phyloP scores from a whole-genome alignment of 2,113 vertebrate species.

The Lucifuga dentata region DNA sequence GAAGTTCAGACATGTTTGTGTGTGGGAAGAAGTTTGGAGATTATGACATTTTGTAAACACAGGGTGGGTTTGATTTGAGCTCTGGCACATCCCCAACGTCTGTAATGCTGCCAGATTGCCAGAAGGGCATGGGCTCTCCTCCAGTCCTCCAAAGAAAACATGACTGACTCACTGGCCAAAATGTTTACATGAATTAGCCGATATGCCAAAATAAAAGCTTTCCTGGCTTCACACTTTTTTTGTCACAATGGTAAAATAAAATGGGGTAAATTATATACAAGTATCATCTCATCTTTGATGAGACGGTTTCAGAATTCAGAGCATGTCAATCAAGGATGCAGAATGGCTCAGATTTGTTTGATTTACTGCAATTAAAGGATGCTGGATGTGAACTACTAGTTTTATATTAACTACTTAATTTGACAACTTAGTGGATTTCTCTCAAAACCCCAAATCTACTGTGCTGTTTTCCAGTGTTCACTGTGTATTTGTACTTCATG shows the following conservation, averaged over 20 bases:
- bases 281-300: not conserved
- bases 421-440: too few relatives aligned
- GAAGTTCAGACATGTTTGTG: conserved; percentile 38
- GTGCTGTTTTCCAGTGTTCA: too few relatives aligned
- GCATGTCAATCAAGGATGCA: not conserved
- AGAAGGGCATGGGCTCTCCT: conserved; percentile 57
- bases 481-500: too few relatives aligned
- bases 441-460: too few relatives aligned
- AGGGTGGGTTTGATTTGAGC: conserved; percentile 57
- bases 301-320: not conserved
- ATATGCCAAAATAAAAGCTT: conserved; percentile 42
- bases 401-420: too few relatives aligned
- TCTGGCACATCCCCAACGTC: conserved; percentile 58
- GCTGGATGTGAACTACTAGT: not conserved
- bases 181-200: conserved; percentile 37
- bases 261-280: too few relatives aligned
- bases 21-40: conserved; percentile 44
- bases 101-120: conserved; percentile 53
- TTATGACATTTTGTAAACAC: conserved; percentile 66
- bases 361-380: too few relatives aligned
- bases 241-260: not conserved
- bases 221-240: conserved; percentile 12
- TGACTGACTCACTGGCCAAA: conserved; percentile 27
- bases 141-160: conserved; percentile 58
- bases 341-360: not conserved